A percentile compares a stretch with the other conserved stretches of the same genome.
These are phyloP conservation scores for Epistrophe eligans DNA, from an alignment of 2,888 invertebrate species.

Conservation along the genomic window DNA sequence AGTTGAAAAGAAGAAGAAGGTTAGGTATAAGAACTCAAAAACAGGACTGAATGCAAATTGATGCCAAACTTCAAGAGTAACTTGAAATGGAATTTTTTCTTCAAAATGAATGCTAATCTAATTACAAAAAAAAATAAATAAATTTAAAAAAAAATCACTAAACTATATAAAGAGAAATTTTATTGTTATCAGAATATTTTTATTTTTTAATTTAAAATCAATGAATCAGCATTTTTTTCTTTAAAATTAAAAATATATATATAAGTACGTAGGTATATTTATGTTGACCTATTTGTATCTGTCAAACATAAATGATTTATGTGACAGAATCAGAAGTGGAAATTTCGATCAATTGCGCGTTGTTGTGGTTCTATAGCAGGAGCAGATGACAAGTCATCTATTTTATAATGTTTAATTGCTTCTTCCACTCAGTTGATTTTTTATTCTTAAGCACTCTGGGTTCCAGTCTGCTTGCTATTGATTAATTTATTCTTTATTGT, in stretches of 20 bases:
- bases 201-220: constrained; percentile 9
- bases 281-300: not conserved
- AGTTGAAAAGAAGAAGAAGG: not conserved
- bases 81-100: not conserved
- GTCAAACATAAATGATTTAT: not conserved
- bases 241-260: not conserved
- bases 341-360: not conserved
- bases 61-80: not conserved
- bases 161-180: not conserved
- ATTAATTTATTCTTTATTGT: not conserved
- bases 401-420: not conserved
- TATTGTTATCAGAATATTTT: not conserved
- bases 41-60: not conserved
- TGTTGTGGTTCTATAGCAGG: not conserved
- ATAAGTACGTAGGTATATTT: no score
- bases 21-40: not conserved
- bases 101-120: not conserved
- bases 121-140: not conserved
- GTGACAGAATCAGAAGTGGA: not conserved
- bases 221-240: not conserved
- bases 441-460: not conserved
- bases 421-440: not conserved
- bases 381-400: constrained; percentile 7
- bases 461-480: no score
- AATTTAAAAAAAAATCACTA: not conserved